phyloP scores from a whole-genome alignment of 2,888 invertebrate species.

The Drosophila meridionalis region DNA sequence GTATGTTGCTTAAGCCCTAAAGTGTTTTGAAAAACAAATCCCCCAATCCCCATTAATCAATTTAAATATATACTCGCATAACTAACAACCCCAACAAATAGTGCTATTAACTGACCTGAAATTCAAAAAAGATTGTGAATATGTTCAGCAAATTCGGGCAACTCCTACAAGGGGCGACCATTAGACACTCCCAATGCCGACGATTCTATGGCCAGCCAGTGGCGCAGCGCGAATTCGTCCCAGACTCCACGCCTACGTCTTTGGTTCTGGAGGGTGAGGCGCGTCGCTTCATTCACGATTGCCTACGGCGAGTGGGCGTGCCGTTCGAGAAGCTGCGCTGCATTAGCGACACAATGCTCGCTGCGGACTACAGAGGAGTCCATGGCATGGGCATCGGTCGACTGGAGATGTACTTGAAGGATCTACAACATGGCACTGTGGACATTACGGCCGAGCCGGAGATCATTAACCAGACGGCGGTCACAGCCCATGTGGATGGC shows the following conservation, averaged over 20 bases:
- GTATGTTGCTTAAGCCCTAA: constrained; percentile 2
- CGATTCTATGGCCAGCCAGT: not conserved
- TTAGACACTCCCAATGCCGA: not conserved
- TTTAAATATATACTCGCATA: constrained; percentile 29
- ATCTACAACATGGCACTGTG: constrained; percentile 41
- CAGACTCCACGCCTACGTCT: constrained; percentile 28
- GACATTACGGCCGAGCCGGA: constrained; percentile 45
- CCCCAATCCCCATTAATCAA: not conserved
- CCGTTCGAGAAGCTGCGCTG: constrained; percentile 40
- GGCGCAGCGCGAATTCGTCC: not conserved
- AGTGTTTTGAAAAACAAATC: not conserved
- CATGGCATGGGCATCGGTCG: constrained; percentile 52
- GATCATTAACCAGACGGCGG: constrained; percentile 42
- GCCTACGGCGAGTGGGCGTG: constrained; percentile 50
- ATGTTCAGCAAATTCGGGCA: constrained; percentile 23
- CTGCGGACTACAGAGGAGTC: constrained; percentile 61
- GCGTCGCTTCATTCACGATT: constrained; percentile 63
- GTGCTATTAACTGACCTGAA: constrained; percentile 4
- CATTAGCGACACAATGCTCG: constrained; percentile 52
- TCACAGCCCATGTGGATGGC: constrained; percentile 57
- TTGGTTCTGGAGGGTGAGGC: constrained; percentile 54
- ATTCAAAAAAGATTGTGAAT: not conserved
- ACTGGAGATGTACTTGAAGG: constrained; percentile 51
- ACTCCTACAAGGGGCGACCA: not conserved
- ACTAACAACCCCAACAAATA: constrained; percentile 39